Base-by-base conservation (phyloP, 2,797 vertebrate genomes). In the Centropyge bicolor region DNA sequence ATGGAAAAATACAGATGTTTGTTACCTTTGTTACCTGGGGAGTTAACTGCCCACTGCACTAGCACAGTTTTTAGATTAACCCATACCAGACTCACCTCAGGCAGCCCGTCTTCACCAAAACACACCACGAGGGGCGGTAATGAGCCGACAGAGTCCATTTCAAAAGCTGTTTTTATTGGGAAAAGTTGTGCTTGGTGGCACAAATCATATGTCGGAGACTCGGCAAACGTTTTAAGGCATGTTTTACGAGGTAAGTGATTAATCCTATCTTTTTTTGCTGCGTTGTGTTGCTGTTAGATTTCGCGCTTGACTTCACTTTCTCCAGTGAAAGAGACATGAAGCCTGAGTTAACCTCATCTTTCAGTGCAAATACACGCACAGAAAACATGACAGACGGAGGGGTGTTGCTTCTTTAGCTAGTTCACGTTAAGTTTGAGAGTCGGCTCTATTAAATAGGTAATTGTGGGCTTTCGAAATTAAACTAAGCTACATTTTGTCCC, bases 291-390 rank as follows among this genome's bases (percentile, higher is more conserved):
- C 17, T 3, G 49, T 40, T 9, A n/a, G 40, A 48, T 66, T 31
- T 75, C 43, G 43, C 78, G 61, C 56, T 76, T n/a, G 20, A 68
- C 67, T 86, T 78, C 78, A 85, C 88, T 88, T 83, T 84, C 61
- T 79, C 45, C 16, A n/a, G 43, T 63, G 51, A 74, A 31, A 54
- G 27, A 66, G 31, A 63, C 59, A 8, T 31, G 36, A 65, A 63
- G 61, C 65, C 20, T 59, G 69, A 46, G 73, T 68, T 54, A 76
- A 57, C 60, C 69, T 76, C 41, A 35, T 70, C 52, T 43, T 62
- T 74, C 35, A 63, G 60, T 36, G 48, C 16, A 27, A 31, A 31
- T 31, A 9, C 40, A n/a, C 27, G 43, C 22, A 17, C 13, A 36
- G n/a, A 13, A 19, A 55, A 52, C 52, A 45, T 5, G 5, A 46